These are phyloP conservation scores for Omphaloscelis lunosa DNA, from an alignment of 2,888 invertebrate species.

Conservation along the genomic window DNA sequence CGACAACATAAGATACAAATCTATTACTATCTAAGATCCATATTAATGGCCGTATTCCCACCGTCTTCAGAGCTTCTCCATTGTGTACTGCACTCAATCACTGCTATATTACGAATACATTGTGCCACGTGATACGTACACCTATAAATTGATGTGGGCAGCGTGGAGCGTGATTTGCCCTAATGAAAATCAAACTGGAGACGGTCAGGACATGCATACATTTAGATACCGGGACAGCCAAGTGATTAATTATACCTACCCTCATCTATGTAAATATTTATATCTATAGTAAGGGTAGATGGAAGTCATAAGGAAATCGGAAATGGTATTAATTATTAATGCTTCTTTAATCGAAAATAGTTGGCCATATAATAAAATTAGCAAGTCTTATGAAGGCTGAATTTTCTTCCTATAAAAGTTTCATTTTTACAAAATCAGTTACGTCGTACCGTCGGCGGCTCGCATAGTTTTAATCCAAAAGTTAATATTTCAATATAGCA, in stretches of 20 bases:
- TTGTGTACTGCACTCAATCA: constrained; percentile 44
- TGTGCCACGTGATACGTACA: constrained; percentile 45
- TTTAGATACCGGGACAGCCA: constrained; percentile 62
- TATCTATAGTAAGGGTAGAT: background rate
- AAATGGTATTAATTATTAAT: background rate
- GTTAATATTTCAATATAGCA: constrained; percentile 85
- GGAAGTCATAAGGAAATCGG: background rate
- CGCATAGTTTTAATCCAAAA: constrained; percentile 76
- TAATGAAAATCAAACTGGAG: constrained; percentile 71
- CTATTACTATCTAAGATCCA: background rate
- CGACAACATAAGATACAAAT: background rate
- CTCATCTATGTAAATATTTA: constrained; percentile 46
- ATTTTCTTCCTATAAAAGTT: constrained; percentile 37
- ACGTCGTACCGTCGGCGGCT: constrained; percentile 17
- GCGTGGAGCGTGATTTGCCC: constrained; percentile 63
- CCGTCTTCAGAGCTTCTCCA: constrained; percentile 24
- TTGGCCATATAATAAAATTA: background rate
- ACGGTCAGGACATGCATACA: constrained; percentile 68
- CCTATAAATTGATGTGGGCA: constrained; percentile 62
- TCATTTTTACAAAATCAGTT: constrained; percentile 53
- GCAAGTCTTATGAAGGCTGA: background rate
- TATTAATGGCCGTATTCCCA: constrained; percentile 23
- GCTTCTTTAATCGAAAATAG: background rate
- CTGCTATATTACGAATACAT: constrained; percentile 36
- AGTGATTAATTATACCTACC: constrained; percentile 65